These are phyloP conservation scores for Philaethria dido DNA, from an alignment of 2,888 invertebrate species.

Conservation along the genomic window DNA sequence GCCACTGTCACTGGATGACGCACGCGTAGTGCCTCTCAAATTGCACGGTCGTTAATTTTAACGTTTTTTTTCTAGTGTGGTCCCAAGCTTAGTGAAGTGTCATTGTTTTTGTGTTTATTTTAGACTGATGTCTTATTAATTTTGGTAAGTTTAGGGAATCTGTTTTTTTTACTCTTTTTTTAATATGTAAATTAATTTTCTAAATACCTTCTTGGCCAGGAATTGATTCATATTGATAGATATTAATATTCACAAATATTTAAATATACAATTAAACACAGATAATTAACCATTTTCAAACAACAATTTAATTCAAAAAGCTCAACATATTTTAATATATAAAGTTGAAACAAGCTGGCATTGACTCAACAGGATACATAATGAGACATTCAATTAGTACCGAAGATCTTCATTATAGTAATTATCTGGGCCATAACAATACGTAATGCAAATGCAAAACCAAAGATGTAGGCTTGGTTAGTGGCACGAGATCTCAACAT, in stretches of 20 bases:
- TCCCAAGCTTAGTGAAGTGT: slow-evolving; percentile 75
- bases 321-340: background rate
- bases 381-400: slow-evolving; percentile 21
- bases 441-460: slow-evolving; percentile 5
- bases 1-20: slow-evolving; percentile 66
- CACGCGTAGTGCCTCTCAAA: slow-evolving; percentile 62
- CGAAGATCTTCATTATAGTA: slow-evolving; percentile 8
- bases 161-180: background rate
- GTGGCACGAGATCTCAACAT: slow-evolving; percentile 38
- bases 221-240: background rate
- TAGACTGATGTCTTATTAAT: slow-evolving; percentile 72
- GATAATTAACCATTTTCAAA: too few relatives aligned
- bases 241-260: too few relatives aligned
- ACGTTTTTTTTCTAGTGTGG: slow-evolving; percentile 72
- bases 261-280: too few relatives aligned
- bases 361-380: background rate
- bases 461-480: slow-evolving; percentile 26
- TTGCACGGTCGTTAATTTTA: slow-evolving; percentile 61
- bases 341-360: slow-evolving; percentile 15
- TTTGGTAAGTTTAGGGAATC: slow-evolving; percentile 44
- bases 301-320: background rate
- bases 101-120: slow-evolving; percentile 57
- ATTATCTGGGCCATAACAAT: slow-evolving; percentile 19
- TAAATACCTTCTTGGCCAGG: slow-evolving; percentile 14
- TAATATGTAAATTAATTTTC: slow-evolving; percentile 1